phyloP scores from a whole-genome alignment of 2,888 invertebrate genomes.

The Drosophila rellima region DNA sequence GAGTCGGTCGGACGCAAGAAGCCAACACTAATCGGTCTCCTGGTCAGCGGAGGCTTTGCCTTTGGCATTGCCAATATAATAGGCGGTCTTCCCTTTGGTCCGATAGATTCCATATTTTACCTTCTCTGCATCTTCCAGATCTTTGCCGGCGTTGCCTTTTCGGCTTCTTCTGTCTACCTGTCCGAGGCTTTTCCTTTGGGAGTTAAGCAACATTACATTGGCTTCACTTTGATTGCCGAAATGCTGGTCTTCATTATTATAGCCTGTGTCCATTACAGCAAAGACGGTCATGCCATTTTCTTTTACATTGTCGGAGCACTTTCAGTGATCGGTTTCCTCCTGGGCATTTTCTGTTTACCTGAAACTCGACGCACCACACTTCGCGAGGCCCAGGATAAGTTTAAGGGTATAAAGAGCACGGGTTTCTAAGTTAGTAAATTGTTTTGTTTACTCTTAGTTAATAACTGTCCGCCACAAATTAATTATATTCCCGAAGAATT shows the following conservation, averaged over 20 bases:
- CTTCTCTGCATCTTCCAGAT: conserved; percentile 65
- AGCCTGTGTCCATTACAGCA: not conserved
- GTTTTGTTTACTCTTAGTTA: not conserved
- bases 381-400: conserved; percentile 67
- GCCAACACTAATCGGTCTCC: conserved; percentile 57
- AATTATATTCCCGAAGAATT: not conserved
- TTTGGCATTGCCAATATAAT: conserved; percentile 51
- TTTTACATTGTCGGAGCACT: conserved; percentile 64
- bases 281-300: conserved; percentile 22
- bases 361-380: conserved; percentile 74
- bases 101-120: not conserved
- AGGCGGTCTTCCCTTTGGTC: fast-evolving
- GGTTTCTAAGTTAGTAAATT: conserved; percentile 31
- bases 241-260: conserved; percentile 66
- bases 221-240: conserved; percentile 58
- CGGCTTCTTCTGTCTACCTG: conserved; percentile 48
- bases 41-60: conserved; percentile 53
- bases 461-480: not conserved
- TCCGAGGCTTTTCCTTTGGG: conserved; percentile 80
- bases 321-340: conserved; percentile 51
- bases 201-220: conserved; percentile 77
- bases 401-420: conserved; percentile 38
- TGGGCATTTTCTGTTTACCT: conserved; percentile 66
- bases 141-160: conserved; percentile 70
- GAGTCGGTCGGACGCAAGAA: conserved; percentile 74